Percentiles rank a stretch among this genome's conserved stretches.
Evolutionary conservation across 2,797 vertebrate genomes (phyloP).

Genomic region (Steatocranus sp.): DNA sequence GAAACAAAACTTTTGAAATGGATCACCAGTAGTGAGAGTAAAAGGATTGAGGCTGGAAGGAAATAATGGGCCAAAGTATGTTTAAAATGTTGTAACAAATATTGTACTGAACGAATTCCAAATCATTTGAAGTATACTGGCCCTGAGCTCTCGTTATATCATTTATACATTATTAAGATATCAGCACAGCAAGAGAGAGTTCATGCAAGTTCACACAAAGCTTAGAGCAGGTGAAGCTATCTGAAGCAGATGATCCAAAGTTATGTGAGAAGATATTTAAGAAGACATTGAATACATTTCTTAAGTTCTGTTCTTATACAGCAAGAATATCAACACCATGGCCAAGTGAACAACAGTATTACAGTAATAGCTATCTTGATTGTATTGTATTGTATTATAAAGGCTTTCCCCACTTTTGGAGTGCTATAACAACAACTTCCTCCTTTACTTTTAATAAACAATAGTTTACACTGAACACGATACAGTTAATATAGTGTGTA

Average conservation of each 20-base stretch:
- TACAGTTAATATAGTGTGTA: neutral
- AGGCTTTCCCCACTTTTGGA: neutral
- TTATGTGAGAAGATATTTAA: neutral
- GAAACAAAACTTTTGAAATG: neutral
- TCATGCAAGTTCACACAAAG: neutral
- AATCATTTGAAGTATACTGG: neutral
- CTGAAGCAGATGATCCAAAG: neutral
- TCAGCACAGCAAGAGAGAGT: neutral
- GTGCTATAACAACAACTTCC: neutral
- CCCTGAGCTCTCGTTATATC: neutral
- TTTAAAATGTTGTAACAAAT: neutral
- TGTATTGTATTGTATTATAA: neutral
- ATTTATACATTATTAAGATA: neutral
- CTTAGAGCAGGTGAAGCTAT: neutral
- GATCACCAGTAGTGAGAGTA: neutral
- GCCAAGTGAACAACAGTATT: neutral
- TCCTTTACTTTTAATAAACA: neutral
- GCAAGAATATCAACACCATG: neutral
- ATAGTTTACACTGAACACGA: neutral
- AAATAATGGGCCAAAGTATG: neutral
- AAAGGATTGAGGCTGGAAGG: neutral
- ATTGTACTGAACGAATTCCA: no score
- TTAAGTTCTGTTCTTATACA: neutral
- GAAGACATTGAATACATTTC: neutral
- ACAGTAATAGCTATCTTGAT: neutral